Evolutionary conservation across 2,797 vertebrate genomes (phyloP), one percentile per base, ranked within the genome.

Genomic region (Agapornis canus): DNA sequence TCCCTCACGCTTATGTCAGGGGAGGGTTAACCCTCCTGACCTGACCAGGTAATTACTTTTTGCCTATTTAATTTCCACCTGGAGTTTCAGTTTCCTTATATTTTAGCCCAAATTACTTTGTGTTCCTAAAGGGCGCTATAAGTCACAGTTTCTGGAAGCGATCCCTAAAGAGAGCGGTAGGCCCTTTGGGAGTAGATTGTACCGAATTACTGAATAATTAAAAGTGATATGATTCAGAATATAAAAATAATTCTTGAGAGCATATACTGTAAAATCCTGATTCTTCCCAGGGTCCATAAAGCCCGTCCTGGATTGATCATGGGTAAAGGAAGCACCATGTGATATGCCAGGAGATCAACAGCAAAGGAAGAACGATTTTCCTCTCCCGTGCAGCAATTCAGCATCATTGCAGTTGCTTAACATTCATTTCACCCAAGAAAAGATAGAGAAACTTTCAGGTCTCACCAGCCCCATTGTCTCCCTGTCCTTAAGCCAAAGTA

Each of bases 11-110:
- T 81, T 83, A 42, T 91, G 59, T 52, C 52, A 92, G 37, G 19
- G 73, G 40, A 94, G 37, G 61, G 66, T 95, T 86, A 95, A 63
- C 85, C 77, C 77, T 91, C 51, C 69, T 96, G 89, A 94, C 91
- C 89, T 63, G 61, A 73, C 26, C 87, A 95, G 92, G 95, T 91
- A 91, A 95, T 91, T 96, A 86, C 48, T 94, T 94, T 82, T 90
- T 92, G 84, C 66, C 82, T 86, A 91, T 84, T 94, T 94, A 77
- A 96, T 68, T 90, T 96, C 89, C 85, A 96, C 89, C 68, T 94
- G 91, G 86, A 84, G 56, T 86, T 96, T 92, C 56, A 86, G 70
- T 84, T 92, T 84, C 63, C 89, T 82, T 86, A 69, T 31, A 64
- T 95, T 86, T 64, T 49, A 85, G 81, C 12, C 87, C 83, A 86